Evolutionary conservation across 1,140 invertebrate species (phyloP).

Genomic region (Chironomus striatipennis): DNA sequence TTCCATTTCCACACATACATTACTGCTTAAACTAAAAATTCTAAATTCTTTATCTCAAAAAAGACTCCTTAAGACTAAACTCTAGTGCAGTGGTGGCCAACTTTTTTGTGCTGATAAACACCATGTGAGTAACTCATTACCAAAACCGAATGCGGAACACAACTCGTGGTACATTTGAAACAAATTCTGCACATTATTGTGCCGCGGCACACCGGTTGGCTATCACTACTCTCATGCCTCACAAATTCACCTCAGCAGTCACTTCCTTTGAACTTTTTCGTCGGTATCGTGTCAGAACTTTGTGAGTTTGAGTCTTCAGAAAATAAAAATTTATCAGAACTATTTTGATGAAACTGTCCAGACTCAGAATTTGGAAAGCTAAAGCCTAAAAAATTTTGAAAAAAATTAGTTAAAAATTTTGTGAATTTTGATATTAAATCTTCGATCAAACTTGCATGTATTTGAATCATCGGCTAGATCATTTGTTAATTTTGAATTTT

Average conservation of each 20-base stretch:
- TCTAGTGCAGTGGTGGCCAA: too few species aligned
- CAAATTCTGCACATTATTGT: too few species aligned
- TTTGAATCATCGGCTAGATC: slow-evolving; percentile 69
- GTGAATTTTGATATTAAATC: slow-evolving; percentile 25
- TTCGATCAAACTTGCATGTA: slow-evolving; percentile 57
- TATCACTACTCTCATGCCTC: too few species aligned
- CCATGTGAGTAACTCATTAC: too few species aligned
- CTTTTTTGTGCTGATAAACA: too few species aligned
- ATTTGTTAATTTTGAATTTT: slow-evolving; percentile 61
- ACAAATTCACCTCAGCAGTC: slow-evolving; percentile 29
- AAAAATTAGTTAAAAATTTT: slow-evolving; percentile 26
- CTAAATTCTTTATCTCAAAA: too few species aligned
- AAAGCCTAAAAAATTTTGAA: slow-evolving; percentile 30
- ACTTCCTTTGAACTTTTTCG: slow-evolving; percentile 70
- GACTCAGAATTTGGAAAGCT: slow-evolving; percentile 85
- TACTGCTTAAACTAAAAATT: too few species aligned
- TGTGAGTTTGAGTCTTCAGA: slow-evolving; percentile 85
- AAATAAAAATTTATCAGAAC: slow-evolving; percentile 71
- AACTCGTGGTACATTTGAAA: too few species aligned
- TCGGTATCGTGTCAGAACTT: slow-evolving; percentile 63
- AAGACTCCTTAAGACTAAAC: too few species aligned
- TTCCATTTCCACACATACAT: too few species aligned
- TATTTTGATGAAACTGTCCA: slow-evolving; percentile 69
- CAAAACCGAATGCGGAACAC: too few species aligned
- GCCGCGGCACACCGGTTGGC: too few species aligned